phyloP scores from a whole-genome alignment of 2,888 invertebrate genomes.

The Gastrophysa polygoni region DNA sequence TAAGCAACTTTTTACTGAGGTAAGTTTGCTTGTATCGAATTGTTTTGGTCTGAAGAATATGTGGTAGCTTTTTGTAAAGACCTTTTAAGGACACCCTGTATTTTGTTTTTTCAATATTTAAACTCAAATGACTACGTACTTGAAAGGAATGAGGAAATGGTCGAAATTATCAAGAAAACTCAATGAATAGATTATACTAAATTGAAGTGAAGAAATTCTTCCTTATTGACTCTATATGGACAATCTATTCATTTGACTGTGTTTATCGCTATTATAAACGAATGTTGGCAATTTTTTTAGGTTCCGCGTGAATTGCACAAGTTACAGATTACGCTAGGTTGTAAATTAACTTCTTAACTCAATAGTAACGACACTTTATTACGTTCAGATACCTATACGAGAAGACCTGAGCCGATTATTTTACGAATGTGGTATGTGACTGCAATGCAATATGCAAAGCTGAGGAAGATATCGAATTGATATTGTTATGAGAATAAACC shows the following conservation, averaged over 20 bases:
- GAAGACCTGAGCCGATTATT: conserved; percentile 36
- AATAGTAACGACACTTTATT: conserved; percentile 41
- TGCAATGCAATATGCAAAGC: no score
- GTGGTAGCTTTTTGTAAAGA: no score
- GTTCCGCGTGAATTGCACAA: conserved; percentile 28
- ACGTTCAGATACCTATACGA: conserved; percentile 37
- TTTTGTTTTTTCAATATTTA: no score
- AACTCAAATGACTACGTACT: background rate
- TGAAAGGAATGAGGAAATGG: conserved; percentile 18
- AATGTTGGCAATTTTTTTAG: conserved; percentile 33
- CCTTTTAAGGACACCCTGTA: no score
- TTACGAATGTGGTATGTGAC: conserved; percentile 40
- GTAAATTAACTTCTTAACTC: conserved; percentile 40
- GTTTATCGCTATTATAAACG: conserved; percentile 24
- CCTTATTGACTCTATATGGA: conserved; percentile 19
- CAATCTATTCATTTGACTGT: conserved; percentile 20
- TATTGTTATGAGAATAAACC: no score
- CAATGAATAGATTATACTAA: conserved; percentile 14
- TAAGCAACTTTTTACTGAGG: no score
- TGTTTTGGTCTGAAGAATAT: no score
- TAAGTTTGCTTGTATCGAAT: no score
- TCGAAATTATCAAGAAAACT: conserved; percentile 10
- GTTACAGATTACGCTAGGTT: conserved; percentile 33
- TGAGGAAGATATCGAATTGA: no score
- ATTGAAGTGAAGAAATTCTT: conserved; percentile 18